A percentile compares a stretch with the other conserved stretches of the same genome.
phyloP scores from a whole-genome alignment of 2,113 vertebrate species.

The Myanophis thanlyinensis region DNA sequence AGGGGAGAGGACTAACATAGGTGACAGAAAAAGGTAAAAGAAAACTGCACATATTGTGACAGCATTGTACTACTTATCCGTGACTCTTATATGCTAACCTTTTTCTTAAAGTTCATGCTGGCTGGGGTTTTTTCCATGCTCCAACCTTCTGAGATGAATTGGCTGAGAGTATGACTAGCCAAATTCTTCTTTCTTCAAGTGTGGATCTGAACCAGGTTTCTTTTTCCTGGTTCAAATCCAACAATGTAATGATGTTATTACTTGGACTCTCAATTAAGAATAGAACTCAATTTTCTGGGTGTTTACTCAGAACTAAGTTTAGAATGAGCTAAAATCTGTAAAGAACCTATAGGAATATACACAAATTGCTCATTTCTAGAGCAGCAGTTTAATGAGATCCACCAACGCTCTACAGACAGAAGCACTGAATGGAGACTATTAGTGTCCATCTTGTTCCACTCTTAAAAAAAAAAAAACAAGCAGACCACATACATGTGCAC shows the following conservation, averaged over 20 bases:
- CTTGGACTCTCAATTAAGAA: not conserved
- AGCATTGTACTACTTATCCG: not conserved
- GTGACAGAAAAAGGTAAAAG: not conserved
- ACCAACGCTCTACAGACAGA: not conserved
- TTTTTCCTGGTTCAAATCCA: not conserved
- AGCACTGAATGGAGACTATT: not conserved
- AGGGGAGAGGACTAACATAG: not conserved
- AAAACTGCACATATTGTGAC: not conserved
- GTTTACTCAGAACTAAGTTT: not conserved
- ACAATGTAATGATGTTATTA: not conserved
- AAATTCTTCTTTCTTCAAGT: not conserved
- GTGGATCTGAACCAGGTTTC: not conserved
- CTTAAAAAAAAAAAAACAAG: not conserved
- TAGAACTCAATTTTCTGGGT: not conserved
- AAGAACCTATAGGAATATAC: not conserved
- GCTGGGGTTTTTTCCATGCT: not conserved
- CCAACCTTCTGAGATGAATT: not conserved
- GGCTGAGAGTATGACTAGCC: not conserved
- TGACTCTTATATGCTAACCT: not conserved
- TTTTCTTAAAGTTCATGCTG: not conserved
- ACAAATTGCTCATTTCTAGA: not conserved
- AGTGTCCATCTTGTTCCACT: not conserved
- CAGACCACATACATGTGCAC: not conserved
- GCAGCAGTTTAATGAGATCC: not conserved
- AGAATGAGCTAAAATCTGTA: not conserved